A percentile compares a stretch with the other conserved stretches of the same genome.
phyloP scores from a whole-genome alignment of 2,888 invertebrate species.

The Hofmannophila pseudospretella region DNA sequence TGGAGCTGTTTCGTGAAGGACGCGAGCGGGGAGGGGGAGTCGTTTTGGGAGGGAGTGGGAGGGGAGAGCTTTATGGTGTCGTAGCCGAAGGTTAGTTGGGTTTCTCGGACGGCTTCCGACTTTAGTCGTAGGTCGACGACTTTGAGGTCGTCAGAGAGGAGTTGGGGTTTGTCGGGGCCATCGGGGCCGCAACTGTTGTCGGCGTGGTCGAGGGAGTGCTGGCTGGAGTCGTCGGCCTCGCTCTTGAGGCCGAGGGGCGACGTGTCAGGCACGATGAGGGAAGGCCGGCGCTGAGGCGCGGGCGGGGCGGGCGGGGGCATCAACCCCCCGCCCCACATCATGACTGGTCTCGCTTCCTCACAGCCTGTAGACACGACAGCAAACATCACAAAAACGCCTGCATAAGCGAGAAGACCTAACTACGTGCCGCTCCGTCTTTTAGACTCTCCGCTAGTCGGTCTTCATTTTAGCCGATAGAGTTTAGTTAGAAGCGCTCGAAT shows the following conservation, averaged over 20 bases:
- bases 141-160: slow-evolving; percentile 57
- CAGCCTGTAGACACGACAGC: slow-evolving; percentile 27
- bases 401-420: slow-evolving; percentile 9
- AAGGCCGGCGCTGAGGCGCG: slow-evolving; percentile 80
- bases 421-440: slow-evolving; percentile 7
- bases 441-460: slow-evolving; percentile 4
- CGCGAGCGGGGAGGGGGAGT: slow-evolving; percentile 54
- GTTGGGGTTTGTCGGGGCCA: slow-evolving; percentile 17
- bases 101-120: slow-evolving; percentile 68
- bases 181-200: slow-evolving; percentile 49
- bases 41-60: slow-evolving; percentile 46
- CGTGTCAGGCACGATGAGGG: slow-evolving; percentile 78
- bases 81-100: slow-evolving; percentile 43
- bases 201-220: slow-evolving; percentile 72
- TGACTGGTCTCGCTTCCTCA: slow-evolving; percentile 47
- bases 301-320: slow-evolving; percentile 81
- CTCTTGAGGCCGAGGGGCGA: slow-evolving; percentile 79
- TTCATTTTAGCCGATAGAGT: slow-evolving; percentile 7
- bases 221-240: slow-evolving; percentile 83
- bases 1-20: slow-evolving; percentile 68
- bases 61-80: slow-evolving; percentile 77
- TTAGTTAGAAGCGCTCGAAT: background rate
- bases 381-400: slow-evolving; percentile 4
- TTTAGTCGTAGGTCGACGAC: slow-evolving; percentile 86
- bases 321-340: slow-evolving; percentile 63